Percentiles rank a stretch among this genome's conserved stretches.
phyloP scores from a whole-genome alignment of 2,888 invertebrate species.

The Poecilobothrus nobilitatus region DNA sequence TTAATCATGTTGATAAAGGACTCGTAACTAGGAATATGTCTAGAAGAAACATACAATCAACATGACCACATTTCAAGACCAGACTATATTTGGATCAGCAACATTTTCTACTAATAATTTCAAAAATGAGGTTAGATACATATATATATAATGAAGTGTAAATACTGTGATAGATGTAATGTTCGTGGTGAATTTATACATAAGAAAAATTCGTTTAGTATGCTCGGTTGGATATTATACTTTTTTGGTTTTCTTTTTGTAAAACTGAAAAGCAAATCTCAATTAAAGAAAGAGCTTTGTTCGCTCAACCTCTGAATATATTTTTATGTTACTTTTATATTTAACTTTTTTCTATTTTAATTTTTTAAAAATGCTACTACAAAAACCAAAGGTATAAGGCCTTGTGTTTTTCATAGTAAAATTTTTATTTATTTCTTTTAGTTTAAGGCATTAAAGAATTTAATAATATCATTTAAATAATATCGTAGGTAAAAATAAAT shows the following conservation, averaged over 20 bases:
- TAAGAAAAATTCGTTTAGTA: not conserved
- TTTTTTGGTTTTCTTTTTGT: not conserved
- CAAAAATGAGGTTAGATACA: not conserved
- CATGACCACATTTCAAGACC: slow-evolving; percentile 6
- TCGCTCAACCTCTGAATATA: not conserved
- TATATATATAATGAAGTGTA: not conserved
- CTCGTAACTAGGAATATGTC: slow-evolving; percentile 1
- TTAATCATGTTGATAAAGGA: slow-evolving; percentile 6
- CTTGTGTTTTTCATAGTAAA: not conserved
- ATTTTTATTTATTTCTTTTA: not conserved
- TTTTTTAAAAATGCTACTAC: not conserved
- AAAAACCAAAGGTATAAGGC: not conserved
- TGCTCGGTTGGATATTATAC: not conserved
- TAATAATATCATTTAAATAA: not conserved
- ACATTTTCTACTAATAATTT: not conserved
- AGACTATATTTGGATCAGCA: slow-evolving; percentile 4
- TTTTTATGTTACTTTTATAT: not conserved
- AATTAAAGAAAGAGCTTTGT: slow-evolving; percentile 2
- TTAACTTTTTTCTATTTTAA: not conserved
- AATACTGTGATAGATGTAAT: not conserved
- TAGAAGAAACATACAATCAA: slow-evolving; percentile 6
- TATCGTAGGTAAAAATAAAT: too few species aligned
- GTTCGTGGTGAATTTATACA: not conserved
- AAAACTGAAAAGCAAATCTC: not conserved
- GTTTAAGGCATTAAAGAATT: not conserved